Conservation (phyloP, 2,888 invertebrate genomes). For the Agonopterix arenella region DNA sequence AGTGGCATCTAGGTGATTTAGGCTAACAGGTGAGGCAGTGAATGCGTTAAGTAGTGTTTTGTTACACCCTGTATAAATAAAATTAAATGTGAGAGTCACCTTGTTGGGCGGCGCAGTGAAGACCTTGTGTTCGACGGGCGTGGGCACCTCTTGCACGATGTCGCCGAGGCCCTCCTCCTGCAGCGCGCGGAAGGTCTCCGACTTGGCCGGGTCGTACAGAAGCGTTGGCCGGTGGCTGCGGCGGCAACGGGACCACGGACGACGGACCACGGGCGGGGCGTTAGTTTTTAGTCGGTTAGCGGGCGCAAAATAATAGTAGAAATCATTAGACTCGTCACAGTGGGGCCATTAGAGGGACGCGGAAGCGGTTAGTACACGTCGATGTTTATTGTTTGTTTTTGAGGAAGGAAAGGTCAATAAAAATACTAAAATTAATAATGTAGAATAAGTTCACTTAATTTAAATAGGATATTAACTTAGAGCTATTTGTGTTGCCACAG, state of each 20-base stretch:
- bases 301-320: conserved; percentile 62
- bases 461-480: conserved; percentile 21
- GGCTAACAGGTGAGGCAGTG: no score
- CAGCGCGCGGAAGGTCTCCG: conserved; percentile 91
- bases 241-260: conserved; percentile 17
- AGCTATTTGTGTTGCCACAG: conserved; percentile 26
- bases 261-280: conserved; percentile 25
- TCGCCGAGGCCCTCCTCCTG: conserved; percentile 85
- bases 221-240: conserved; percentile 81
- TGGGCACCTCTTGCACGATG: conserved; percentile 81
- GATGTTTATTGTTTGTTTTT: conserved; percentile 75
- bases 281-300: conserved; percentile 74
- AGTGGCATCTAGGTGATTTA: no score
- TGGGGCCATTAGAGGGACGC: conserved; percentile 35
- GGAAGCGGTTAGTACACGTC: conserved; percentile 51
- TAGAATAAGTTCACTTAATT: conserved; percentile 62
- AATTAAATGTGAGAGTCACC: conserved; percentile 39
- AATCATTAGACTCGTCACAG: conserved; percentile 49
- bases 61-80: no score
- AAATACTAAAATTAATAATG: conserved; percentile 82
- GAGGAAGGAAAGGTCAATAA: conserved; percentile 90
- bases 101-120: conserved; percentile 82
- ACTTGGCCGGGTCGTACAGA: conserved; percentile 91
- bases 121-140: conserved; percentile 85
- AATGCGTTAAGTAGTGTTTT: no score